Base-by-base conservation (phyloP, 2,888 invertebrate species). In the Andrena trimmerana region DNA sequence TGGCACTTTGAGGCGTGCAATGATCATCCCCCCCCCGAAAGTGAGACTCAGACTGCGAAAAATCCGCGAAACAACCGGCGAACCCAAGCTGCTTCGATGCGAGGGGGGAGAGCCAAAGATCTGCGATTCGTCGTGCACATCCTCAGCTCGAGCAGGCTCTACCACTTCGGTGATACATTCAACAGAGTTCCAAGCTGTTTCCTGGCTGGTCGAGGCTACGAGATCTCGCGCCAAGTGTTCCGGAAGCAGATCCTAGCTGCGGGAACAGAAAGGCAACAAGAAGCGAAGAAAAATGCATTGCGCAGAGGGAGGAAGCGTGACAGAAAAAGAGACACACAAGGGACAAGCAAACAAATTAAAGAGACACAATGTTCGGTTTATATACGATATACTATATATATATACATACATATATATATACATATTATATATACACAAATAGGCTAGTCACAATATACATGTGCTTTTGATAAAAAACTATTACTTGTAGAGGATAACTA, bases 401-500 rank as follows among this genome's bases (percentile, higher is more conserved):
- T 24, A 52, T 65, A 74, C 42, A 78, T 33, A 73, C 67, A 76
- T 81, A 81, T 77, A 86, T 88, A 90, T 91, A 90, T 86, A 91
- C 81, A 90, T 90, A 90, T 87, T 90, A 91, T 90, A 90, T 91
- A 92, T 87, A 90, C 86, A 91, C 90, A 90, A 80, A 89, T 93
- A 92, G 91, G 91, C 83, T 92, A 92, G 91, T 89, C 90, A 92
- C 89, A 88, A 89, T 92, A 93, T 93, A 92, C 92, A 92, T 92
- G 93, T 93, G 92, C 93, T 93, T 93, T 93, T 93, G 92, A 93
- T 93, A 93, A 93, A 89, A 92, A 88, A 92, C 89, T 92, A 92
- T 92, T 92, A 91, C 90, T 90, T 86, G 89, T 91, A 92, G 91
- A 82, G 83, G 54, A 86, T 91, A 92, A 89, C 86, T 89, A 89